Evolutionary conservation across 64 coral and sea anemone genomes (phyloP), one percentile per base, ranked within the genome.

Genomic region (Pocillopora verrucosa): DNA sequence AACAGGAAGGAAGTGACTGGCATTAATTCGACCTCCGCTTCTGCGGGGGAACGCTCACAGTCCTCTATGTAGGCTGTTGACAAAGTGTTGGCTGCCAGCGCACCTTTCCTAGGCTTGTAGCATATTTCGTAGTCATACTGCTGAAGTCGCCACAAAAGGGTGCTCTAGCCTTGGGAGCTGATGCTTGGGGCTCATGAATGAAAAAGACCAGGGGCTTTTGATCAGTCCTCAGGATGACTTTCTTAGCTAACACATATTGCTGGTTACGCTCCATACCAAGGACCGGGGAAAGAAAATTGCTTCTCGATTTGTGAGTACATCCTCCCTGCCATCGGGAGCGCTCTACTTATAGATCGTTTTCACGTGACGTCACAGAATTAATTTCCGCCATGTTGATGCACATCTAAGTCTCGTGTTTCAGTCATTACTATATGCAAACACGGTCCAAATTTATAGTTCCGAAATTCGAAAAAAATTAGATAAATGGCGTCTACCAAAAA

Each of bases 231-330:
- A 24, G 69, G 69, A 45, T 84, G 62, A 68, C 35, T 62, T 25
- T 61, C 36, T 35, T 4, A 12, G 61, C 82, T 25, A 68, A 67
- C 3, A 68, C 82, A 68, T 85, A 85, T 26, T 45, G 69, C 70
- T 59, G 80, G 72, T 87, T 87, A 41, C 76, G 76, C 38, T 89
- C 13, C 24, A 81, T 73, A 1, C 65, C 73, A 16, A 82, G 81
- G 11, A 90, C 36, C 58, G 38, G 4, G 88, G 30, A 30, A 13
- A 82, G 30, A 36, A 26, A 83, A 34, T 65, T 91, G 57, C 65
- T 83, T 91, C 34, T 91, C 80, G 41, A 79, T 87, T 38, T 92
- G 90, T 9, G 83, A 72, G 34, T 92, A 87, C 16, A 35, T 59
- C 24, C 6, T 20, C 41, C 87, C 90, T 58, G 61, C 72, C 30